Evolutionary conservation across 2,113 vertebrate species (phyloP).

Genomic region (Alectura lathami): DNA sequence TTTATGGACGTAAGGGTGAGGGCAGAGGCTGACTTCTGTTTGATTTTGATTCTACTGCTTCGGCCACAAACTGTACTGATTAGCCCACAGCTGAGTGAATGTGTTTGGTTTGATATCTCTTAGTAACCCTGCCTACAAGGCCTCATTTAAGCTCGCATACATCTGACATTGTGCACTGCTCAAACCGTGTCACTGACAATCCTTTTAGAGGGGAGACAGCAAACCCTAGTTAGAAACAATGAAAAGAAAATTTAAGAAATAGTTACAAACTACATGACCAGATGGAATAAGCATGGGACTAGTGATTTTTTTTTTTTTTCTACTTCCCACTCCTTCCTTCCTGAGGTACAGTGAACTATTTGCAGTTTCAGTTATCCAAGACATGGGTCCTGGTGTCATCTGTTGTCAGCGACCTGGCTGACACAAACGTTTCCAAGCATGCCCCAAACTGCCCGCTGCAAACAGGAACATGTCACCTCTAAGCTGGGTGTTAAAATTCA

Average conservation of each 20-base stretch:
- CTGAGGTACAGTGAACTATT: neutral
- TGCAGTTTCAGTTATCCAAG: neutral
- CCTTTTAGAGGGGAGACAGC: neutral
- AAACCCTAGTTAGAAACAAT: neutral
- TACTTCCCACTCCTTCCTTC: neutral
- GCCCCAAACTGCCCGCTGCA: neutral
- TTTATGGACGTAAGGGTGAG: neutral
- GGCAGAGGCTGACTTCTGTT: neutral
- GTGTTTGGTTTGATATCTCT: neutral
- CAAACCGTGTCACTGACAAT: neutral
- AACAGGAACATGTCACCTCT: neutral
- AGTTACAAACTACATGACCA: neutral
- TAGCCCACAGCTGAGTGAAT: neutral
- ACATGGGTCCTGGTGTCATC: neutral
- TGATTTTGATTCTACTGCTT: neutral
- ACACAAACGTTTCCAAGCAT: neutral
- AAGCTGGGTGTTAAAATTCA: constrained; percentile 23
- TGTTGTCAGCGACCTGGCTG: neutral
- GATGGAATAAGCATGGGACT: neutral
- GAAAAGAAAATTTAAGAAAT: neutral
- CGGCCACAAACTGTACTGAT: neutral
- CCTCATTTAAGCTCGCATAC: neutral
- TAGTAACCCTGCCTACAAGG: neutral
- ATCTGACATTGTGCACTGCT: neutral
- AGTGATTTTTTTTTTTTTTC: neutral